A percentile compares a stretch with the other conserved stretches of the same genome.
These are phyloP conservation scores for Drepana falcataria DNA, from an alignment of 2,888 invertebrate species.

Conservation along the genomic window DNA sequence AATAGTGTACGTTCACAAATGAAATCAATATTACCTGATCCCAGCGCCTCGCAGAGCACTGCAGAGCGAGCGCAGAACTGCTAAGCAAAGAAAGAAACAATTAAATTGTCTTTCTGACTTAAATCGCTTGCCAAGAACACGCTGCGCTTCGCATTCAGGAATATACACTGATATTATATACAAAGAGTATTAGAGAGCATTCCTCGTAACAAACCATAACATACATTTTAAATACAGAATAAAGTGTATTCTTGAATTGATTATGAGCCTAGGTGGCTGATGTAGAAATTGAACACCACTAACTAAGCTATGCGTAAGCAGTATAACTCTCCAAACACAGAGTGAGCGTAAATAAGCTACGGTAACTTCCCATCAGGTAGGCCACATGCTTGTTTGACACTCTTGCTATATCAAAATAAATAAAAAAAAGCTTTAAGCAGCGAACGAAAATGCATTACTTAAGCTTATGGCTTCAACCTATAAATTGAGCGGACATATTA, in stretches of 20 bases:
- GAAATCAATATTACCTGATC: neutral
- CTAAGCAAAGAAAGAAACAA: neutral
- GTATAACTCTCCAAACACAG: no score
- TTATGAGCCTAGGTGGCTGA: no score
- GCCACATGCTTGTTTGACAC: no score
- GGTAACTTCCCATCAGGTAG: no score
- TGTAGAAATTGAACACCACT: no score
- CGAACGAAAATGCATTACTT: no score
- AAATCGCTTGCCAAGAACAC: neutral
- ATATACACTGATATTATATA: neutral
- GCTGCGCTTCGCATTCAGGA: neutral
- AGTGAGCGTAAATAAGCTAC: no score
- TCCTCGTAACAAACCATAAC: neutral
- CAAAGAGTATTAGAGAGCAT: neutral
- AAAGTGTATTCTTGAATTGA: no score
- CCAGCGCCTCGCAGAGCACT: neutral
- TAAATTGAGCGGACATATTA: neutral
- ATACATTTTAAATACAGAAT: neutral
- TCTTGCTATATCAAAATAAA: no score
- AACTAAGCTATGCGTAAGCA: no score
- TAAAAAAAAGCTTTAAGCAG: no score
- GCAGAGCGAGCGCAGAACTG: neutral
- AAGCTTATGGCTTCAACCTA: no score
- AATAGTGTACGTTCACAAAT: neutral
- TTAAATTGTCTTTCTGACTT: neutral